Conservation (phyloP, 1,140 invertebrate species). For the Hypsibius dujardini region DNA sequence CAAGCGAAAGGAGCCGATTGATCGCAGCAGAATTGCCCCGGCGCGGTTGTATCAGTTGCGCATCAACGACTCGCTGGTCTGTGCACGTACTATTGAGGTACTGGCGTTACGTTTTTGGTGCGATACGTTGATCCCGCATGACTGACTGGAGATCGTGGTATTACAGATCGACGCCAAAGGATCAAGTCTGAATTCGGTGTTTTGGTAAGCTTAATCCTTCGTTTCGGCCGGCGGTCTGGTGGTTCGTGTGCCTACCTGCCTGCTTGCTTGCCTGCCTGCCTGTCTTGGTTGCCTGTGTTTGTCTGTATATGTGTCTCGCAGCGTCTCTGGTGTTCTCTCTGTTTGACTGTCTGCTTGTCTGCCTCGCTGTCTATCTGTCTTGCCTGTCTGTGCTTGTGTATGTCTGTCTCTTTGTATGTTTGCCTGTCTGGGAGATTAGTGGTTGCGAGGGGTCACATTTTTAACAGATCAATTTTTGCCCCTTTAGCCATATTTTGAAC, state of each 20-base stretch:
- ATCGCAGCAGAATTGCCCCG: constrained; percentile 36
- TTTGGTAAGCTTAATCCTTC: constrained; percentile 33
- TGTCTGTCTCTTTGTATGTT: too few species aligned
- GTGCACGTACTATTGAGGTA: constrained; percentile 71
- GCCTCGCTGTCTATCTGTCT: too few species aligned
- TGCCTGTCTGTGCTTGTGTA: too few species aligned
- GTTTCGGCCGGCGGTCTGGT: constrained; percentile 24
- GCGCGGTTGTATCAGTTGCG: constrained; percentile 72
- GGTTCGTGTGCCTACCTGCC: not conserved
- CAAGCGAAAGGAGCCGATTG: constrained; percentile 41
- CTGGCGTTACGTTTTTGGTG: constrained; percentile 20
- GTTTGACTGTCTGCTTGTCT: too few species aligned
- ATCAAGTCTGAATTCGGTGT: constrained; percentile 34
- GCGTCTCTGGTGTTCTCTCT: constrained; percentile 11
- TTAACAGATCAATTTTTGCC: too few species aligned
- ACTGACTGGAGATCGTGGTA: constrained; percentile 33
- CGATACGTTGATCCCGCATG: constrained; percentile 32
- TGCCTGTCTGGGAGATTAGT: too few species aligned
- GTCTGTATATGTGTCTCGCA: too few species aligned
- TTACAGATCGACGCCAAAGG: constrained; percentile 26
- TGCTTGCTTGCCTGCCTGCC: too few species aligned
- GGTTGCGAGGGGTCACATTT: too few species aligned
- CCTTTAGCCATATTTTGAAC: constrained; percentile 73
- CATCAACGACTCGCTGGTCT: constrained; percentile 82
- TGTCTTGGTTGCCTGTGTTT: too few species aligned